Base-by-base conservation (phyloP, 2,113 vertebrate genomes). In the Hippolais icterina region DNA sequence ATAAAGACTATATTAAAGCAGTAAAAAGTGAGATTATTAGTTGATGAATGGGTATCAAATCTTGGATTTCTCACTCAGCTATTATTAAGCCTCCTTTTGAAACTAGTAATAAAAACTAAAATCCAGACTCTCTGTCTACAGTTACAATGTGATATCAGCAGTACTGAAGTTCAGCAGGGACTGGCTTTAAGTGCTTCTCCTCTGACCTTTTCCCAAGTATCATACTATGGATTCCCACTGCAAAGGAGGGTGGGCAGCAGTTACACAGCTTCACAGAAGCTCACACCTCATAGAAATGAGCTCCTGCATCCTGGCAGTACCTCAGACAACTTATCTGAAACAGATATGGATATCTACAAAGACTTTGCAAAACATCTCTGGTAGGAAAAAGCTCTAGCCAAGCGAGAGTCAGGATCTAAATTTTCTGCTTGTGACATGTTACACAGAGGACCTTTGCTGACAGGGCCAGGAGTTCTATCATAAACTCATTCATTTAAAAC, bases 1-100 rank as follows among this genome's bases (percentile, higher is more conserved):
- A 89, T 93, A 93, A 92, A 86, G 49, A 15, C 35, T 68, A 57
- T 94, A 89, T 84, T 94, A 92, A 94, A 96, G 41, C 44, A 90
- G 31, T 65, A 68, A 94, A 93, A 93, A 89, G 78, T 77, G 12
- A 82, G 46, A 87, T 91, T 80, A 91, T 81, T 53, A 23, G 46
- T 57, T 83, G 93, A 82, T 63, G 50, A 54, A 93, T 93, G 53
- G 13, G 22, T 83, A 68, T 74, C 28, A 89, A 91, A 79, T 25
- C 28, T 56, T 57, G 57, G 79, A 84, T 87, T 95, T 93, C 74
- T 95, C 64, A 78, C n/a, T 87, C 25, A 65, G 53, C 19, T 93
- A 31, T 57, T 83, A 65, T 70, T 74, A 87, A 79, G 29, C 4
- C 15, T 89, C 31, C 49, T 60, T 83, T 64, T 76, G 81, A 91